These are phyloP conservation scores for Antrozous pallidus DNA, from an alignment of 2,797 vertebrate species.

Conservation along the genomic window DNA sequence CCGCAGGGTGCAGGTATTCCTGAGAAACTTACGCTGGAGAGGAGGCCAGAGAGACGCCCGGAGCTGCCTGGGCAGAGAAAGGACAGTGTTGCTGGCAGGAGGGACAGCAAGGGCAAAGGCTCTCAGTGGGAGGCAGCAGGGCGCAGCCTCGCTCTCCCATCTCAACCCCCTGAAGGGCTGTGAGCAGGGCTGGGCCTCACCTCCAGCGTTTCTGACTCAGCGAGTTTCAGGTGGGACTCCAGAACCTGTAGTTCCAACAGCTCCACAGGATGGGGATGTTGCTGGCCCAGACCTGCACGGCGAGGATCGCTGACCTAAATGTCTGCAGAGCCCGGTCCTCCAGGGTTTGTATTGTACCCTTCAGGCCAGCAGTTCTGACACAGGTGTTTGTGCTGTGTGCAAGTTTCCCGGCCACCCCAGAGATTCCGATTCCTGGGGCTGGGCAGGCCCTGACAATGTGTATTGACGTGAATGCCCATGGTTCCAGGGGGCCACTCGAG, in stretches of 20 bases:
- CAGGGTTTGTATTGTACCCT: background rate
- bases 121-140: background rate
- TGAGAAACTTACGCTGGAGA: background rate
- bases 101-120: background rate
- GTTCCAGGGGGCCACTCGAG: background rate
- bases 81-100: background rate
- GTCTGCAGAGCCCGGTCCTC: background rate
- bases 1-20: background rate
- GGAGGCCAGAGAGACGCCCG: background rate
- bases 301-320: background rate
- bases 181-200: background rate
- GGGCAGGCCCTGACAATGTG: background rate
- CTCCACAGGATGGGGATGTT: background rate
- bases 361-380: background rate
- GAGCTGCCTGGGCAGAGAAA: background rate
- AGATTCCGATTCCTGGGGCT: background rate
- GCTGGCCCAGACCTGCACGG: background rate
- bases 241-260: background rate
- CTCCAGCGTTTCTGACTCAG: background rate
- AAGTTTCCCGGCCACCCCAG: background rate
- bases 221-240: background rate
- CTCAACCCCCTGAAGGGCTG: background rate
- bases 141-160: background rate
- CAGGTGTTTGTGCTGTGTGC: background rate
- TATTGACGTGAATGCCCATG: background rate